These are phyloP conservation scores for Drosophila busckii DNA, from an alignment of 1,140 invertebrate genomes.

Conservation along the genomic window DNA sequence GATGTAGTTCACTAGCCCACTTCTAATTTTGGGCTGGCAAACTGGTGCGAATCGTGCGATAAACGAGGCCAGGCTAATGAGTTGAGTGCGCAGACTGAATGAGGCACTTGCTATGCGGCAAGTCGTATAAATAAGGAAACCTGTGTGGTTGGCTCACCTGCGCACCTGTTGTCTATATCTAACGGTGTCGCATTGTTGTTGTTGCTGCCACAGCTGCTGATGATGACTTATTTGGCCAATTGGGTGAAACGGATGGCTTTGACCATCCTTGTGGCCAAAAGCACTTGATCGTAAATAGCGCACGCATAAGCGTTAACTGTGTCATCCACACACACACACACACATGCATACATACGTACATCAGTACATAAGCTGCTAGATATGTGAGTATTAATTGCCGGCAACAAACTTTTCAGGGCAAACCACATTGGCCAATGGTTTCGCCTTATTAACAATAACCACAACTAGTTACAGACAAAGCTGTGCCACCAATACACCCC, in stretches of 20 bases:
- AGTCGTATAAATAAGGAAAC: conserved; percentile 51
- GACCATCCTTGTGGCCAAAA: conserved; percentile 54
- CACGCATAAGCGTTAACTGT: conserved; percentile 36
- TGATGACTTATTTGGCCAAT: conserved; percentile 68
- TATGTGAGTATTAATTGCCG: conserved; percentile 53
- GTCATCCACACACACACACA: conserved; percentile 32
- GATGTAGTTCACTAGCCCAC: conserved; percentile 26
- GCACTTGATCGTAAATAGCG: conserved; percentile 73
- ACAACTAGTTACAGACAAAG: conserved; percentile 46
- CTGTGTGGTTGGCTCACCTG: conserved; percentile 25
- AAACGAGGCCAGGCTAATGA: conserved; percentile 61
- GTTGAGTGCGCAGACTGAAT: conserved; percentile 1
- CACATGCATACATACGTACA: conserved; percentile 24
- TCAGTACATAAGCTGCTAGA: neutral
- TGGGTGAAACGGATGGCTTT: conserved; percentile 54
- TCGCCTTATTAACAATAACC: conserved; percentile 66
- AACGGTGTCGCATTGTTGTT: no score
- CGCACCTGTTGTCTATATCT: conserved; percentile 22
- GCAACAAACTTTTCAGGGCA: conserved; percentile 48
- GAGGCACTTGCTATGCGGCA: no score
- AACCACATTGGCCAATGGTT: conserved; percentile 55
- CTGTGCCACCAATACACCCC: neutral
- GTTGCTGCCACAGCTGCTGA: conserved; percentile 13
- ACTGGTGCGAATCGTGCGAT: conserved; percentile 2
- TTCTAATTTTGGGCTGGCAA: neutral